Evolutionary conservation across 1,140 invertebrate genomes (phyloP), one percentile per base, ranked within the genome.

Genomic region (Tetramorium simillimum): DNA sequence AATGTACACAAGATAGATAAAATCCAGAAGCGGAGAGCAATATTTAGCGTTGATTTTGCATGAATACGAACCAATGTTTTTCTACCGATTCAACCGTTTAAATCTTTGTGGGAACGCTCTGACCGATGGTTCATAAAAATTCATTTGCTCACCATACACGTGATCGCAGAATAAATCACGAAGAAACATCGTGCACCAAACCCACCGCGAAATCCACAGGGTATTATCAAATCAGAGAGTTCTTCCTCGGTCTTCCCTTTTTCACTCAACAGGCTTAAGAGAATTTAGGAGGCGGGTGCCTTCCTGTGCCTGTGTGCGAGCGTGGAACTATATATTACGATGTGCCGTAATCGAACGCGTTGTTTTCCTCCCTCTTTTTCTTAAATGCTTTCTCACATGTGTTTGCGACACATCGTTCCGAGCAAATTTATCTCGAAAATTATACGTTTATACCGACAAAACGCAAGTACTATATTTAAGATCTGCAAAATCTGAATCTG

Each of bases 191-290:
- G 58, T 43, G 53, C 67, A 49, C n/a, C 75, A 90, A 90, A 86
- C 85, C 81, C 86, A 88, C 81, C 62, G 69, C 89, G 46, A 90
- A 89, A 90, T 90, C 89, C 81, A 86, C 60, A 49, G 69, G 87
- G 89, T 86, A 91, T 91, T 91, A 90, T 88, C 89, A 91, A 91
- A 91, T 91, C 90, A 90, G 86, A 81, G 70, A 91, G 90, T 86
- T 88, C 72, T 90, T 86, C 28, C 73, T 86, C 43, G 69, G 77
- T 33, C 89, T 90, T 88, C 73, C 67, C 87, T 89, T 89, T 91
- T 91, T 91, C 90, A 91, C 89, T 91, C 70, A 82, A 24, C 63
- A 73, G 73, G 87, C 90, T 91, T 91, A 91, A 89, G 86, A 86
- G 90, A 91, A 91, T 91, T 91, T 91, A 91, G 76, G 80, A 89